phyloP scores from a whole-genome alignment of 2,888 invertebrate species.

The Hecatera dysodea region DNA sequence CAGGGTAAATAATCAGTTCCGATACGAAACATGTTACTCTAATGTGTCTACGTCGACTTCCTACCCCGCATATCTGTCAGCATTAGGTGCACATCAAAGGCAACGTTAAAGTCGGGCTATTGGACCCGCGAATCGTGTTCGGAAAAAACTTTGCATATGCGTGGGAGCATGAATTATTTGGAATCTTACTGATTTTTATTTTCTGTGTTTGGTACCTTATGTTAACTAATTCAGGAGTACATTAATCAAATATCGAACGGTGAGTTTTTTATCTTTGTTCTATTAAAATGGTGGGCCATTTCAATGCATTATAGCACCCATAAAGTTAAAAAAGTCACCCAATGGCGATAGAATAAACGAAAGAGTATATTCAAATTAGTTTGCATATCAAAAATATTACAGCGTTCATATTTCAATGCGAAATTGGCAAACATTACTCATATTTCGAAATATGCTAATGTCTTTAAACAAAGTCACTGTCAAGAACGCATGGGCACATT shows the following conservation, averaged over 20 bases:
- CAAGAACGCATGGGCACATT: slow-evolving; percentile 65
- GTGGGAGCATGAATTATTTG: slow-evolving; percentile 23
- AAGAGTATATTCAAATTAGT: slow-evolving; percentile 36
- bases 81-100: slow-evolving; percentile 76
- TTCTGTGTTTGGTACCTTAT: slow-evolving; percentile 1
- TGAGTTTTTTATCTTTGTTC: not conserved
- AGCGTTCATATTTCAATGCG: slow-evolving; percentile 46
- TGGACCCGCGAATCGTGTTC: slow-evolving; percentile 55
- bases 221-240: not conserved
- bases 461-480: slow-evolving; percentile 66
- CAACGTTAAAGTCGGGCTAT: slow-evolving; percentile 74
- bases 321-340: not conserved
- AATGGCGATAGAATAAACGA: slow-evolving; percentile 8
- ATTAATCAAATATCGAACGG: not conserved
- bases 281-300: not conserved
- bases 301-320: not conserved
- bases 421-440: slow-evolving; percentile 64
- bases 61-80: slow-evolving; percentile 74
- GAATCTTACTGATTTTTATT: slow-evolving; percentile 1
- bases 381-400: slow-evolving; percentile 48
- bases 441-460: slow-evolving; percentile 66
- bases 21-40: slow-evolving; percentile 60
- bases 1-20: slow-evolving; percentile 60
- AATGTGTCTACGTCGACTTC: slow-evolving; percentile 68
- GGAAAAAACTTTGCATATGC: slow-evolving; percentile 29